These are phyloP conservation scores for Hydrozoanthus tunicans DNA, from an alignment of 64 coral and sea anemone genomes.

Conservation along the genomic window DNA sequence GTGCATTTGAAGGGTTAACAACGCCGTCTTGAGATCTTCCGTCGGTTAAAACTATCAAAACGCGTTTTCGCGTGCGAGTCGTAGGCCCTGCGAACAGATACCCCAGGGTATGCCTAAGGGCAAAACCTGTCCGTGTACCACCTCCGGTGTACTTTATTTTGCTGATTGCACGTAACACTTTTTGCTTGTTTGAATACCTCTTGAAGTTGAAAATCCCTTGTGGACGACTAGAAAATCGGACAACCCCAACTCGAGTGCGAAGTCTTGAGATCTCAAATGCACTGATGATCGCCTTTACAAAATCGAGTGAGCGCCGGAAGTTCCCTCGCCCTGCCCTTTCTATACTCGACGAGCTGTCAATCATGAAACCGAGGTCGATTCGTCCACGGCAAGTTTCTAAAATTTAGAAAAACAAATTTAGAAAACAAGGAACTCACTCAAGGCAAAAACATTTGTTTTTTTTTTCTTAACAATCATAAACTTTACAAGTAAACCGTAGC, in stretches of 20 bases:
- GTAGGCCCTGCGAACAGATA: not conserved
- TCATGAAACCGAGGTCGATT: slow-evolving; percentile 54
- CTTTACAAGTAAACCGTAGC: not conserved
- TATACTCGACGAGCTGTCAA: slow-evolving; percentile 34
- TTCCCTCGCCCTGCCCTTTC: not conserved
- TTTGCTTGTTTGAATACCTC: not conserved
- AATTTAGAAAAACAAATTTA: not conserved
- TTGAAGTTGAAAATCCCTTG: slow-evolving; percentile 30
- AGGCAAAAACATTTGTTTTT: not conserved
- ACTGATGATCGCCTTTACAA: not conserved
- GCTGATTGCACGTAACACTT: not conserved
- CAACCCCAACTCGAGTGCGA: slow-evolving; percentile 16
- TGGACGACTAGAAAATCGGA: not conserved
- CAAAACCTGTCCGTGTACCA: not conserved
- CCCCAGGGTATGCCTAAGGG: not conserved
- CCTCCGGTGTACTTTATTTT: not conserved
- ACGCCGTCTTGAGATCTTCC: not conserved
- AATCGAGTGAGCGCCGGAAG: slow-evolving; percentile 8
- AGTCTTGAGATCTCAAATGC: slow-evolving; percentile 24
- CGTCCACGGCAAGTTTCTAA: slow-evolving; percentile 40
- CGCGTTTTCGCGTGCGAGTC: slow-evolving; percentile 12
- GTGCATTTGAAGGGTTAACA: slow-evolving; percentile 5
- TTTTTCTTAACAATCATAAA: not conserved
- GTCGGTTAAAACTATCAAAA: not conserved
- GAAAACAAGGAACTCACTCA: not conserved